Evolutionary conservation across 2,888 invertebrate genomes (phyloP), one percentile per base, ranked within the genome.

Genomic region (Pterobdella sp.): DNA sequence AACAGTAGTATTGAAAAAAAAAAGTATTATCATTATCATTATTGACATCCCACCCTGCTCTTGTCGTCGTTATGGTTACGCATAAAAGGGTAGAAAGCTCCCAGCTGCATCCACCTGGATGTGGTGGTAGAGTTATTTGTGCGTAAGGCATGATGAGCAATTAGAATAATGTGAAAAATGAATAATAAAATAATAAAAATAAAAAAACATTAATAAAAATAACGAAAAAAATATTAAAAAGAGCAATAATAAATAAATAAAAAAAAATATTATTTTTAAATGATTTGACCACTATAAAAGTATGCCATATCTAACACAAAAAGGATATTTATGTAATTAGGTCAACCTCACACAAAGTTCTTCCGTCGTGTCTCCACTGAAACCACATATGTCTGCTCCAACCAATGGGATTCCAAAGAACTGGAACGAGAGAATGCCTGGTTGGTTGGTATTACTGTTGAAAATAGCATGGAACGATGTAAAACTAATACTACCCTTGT

Each of bases 371-470:
- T 78, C 76, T 0, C 78, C 79, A 34, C 37, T 71, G 74, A 83
- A 83, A 0, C 83, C 83, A 78, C 83, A 83, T 29, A 83, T 79
- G 75, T 84, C 83, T 26, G 82, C 80, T 0, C 83, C 83, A 68
- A 81, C 80, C 78, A 83, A 76, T 18, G 82, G 79, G 10, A 83
- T 79, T 26, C 82, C 83, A 77, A 81, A 84, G 77, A 83, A 75
- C 70, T 83, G 79, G 77, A 89, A 90, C 80, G 88, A 88, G 64
- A 92, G 82, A 74, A 91, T 82, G 77, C 88, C 90, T 88, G 75
- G 18, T 7, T 42, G 49, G 49, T 42, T 7, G 49, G 49, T 42
- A 22, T 42, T 7, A 22, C 10, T 42, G 49, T 42, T n/a, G n/a
- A n/a, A n/a, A n/a, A n/a, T n/a, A n/a, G n/a, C n/a, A n/a, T n/a